Evolutionary conservation across 2,888 invertebrate species (phyloP).

Genomic region (Syrista parreyssii): DNA sequence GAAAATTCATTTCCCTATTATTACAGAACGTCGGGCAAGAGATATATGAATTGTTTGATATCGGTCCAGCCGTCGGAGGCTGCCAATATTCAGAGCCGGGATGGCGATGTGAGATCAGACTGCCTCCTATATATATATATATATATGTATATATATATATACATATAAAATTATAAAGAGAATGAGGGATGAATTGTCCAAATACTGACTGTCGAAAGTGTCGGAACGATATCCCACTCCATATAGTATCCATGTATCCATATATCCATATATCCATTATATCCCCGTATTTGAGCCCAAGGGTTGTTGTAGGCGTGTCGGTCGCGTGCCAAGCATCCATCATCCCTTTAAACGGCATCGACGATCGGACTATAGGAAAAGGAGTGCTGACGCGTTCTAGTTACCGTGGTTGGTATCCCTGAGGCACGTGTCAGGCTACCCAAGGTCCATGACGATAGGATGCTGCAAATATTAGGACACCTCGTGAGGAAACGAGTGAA

Average conservation of each 20-base stretch:
- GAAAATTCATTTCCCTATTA: conserved; percentile 67
- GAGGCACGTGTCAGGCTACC: background rate
- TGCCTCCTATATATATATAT: background rate
- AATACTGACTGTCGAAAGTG: conserved; percentile 22
- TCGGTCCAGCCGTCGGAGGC: conserved; percentile 25
- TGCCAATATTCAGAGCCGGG: conserved; percentile 20
- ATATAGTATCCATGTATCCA: background rate
- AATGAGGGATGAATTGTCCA: conserved; percentile 44
- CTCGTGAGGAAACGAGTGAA: background rate
- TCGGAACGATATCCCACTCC: background rate
- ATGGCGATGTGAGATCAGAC: conserved; percentile 9
- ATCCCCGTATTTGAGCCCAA: background rate
- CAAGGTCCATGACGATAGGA: background rate
- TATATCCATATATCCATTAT: background rate
- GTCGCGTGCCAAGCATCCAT: conserved; percentile 65
- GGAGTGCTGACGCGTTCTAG: background rate
- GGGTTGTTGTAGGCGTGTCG: conserved; percentile 47
- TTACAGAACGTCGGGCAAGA: conserved; percentile 61
- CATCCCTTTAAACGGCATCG: conserved; percentile 57
- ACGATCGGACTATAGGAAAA: conserved; percentile 22
- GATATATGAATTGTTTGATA: conserved; percentile 66
- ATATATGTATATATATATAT: background rate
- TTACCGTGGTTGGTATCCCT: background rate
- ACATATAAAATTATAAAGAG: conserved; percentile 17
- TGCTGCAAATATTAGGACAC: background rate